Percentiles rank a stretch among this genome's conserved stretches.
phyloP scores from a whole-genome alignment of 2,797 vertebrate genomes.

The Pangasius sanitwongsei region DNA sequence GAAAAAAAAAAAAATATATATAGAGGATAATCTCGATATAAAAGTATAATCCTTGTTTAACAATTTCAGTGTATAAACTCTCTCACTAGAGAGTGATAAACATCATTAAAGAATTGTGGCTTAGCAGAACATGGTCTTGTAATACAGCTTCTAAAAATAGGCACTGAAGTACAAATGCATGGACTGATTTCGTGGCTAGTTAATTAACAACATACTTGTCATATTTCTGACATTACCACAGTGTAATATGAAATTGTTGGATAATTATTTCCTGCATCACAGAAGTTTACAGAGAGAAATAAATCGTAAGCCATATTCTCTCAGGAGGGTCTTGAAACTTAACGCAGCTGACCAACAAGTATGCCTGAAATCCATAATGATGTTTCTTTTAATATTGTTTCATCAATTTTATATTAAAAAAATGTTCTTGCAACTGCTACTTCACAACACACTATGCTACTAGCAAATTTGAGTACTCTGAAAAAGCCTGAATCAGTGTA shows the following conservation, averaged over 20 bases:
- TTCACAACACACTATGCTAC: conserved; percentile 37
- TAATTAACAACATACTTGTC: conserved; percentile 20
- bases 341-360: conserved; percentile 9
- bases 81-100: conserved; percentile 42
- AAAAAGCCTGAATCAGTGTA: conserved; percentile 25
- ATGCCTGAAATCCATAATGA: background rate
- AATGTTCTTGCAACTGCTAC: conserved; percentile 25
- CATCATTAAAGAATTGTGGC: background rate
- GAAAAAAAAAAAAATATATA: background rate
- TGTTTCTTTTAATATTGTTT: conserved; percentile 32
- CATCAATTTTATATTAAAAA: conserved; percentile 42
- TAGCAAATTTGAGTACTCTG: background rate
- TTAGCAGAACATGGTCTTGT: background rate
- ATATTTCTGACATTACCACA: conserved; percentile 13
- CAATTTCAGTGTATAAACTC: conserved; percentile 29
- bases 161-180: background rate
- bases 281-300: conserved; percentile 13
- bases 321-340: conserved; percentile 5
- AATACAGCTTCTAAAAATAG: conserved; percentile 12
- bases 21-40: background rate
- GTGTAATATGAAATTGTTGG: background rate
- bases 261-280: conserved; percentile 6
- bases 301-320: conserved; percentile 17
- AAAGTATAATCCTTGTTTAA: background rate
- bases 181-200: background rate